Evolutionary conservation across 2,888 invertebrate species (phyloP).

Genomic region (Limenitis camilla): DNA sequence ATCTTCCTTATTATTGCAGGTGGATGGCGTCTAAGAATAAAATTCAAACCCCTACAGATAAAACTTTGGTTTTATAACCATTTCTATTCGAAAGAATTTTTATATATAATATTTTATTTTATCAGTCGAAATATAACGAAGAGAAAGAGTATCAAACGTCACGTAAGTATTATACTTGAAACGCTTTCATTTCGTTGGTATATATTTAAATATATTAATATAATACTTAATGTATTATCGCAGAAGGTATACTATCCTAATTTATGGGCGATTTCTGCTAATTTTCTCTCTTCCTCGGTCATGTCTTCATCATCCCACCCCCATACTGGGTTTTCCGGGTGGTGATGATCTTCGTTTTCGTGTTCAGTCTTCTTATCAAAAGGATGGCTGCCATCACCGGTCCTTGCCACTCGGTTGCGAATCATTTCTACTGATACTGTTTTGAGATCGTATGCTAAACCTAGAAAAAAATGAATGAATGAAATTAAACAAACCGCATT

Average conservation of each 20-base stretch:
- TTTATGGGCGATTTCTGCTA: constrained; percentile 62
- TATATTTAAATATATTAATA: no score
- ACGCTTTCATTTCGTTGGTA: no score
- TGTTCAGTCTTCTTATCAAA: constrained; percentile 33
- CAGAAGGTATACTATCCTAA: constrained; percentile 31
- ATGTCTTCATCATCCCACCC: constrained; percentile 90
- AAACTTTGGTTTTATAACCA: constrained; percentile 6
- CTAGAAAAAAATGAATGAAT: no score
- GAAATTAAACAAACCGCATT: no score
- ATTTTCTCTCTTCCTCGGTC: constrained; percentile 77
- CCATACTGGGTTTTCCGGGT: constrained; percentile 78
- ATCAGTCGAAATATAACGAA: constrained; percentile 5
- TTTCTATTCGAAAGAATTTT: background rate
- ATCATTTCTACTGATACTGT: constrained; percentile 83
- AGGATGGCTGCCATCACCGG: constrained; percentile 81
- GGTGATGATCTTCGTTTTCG: constrained; percentile 42
- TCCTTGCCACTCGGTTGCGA: constrained; percentile 78
- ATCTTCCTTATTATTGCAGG: no score
- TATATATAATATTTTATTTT: background rate
- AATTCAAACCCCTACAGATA: background rate
- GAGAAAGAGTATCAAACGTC: no score
- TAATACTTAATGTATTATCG: background rate
- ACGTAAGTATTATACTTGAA: no score
- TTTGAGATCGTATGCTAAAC: constrained; percentile 90
- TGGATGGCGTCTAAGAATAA: no score